Evolutionary conservation across 2,888 invertebrate species (phyloP).

Genomic region (Lithophane ornitopus): DNA sequence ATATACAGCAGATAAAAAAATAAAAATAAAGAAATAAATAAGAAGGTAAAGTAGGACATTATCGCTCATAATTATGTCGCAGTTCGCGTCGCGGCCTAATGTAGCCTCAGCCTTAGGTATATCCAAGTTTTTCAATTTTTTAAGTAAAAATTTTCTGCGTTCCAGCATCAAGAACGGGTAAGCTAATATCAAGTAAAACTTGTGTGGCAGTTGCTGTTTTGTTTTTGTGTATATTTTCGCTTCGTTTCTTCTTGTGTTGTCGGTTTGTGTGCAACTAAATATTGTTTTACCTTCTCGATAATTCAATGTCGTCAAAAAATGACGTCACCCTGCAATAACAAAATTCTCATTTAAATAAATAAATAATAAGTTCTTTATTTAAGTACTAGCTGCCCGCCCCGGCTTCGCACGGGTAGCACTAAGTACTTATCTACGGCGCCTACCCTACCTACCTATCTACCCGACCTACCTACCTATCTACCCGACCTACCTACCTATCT

Average conservation of each 20-base stretch:
- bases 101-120: not conserved
- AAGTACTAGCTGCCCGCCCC: too few species aligned
- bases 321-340: not conserved
- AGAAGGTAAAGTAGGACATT: too few species aligned
- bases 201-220: constrained; percentile 25
- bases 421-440: too few species aligned
- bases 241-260: not conserved
- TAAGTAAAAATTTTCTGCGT: constrained; percentile 29
- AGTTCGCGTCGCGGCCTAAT: too few species aligned
- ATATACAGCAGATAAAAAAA: too few species aligned
- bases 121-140: constrained; percentile 21
- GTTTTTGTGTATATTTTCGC: not conserved
- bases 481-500: too few species aligned
- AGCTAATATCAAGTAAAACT: constrained; percentile 22
- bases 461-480: too few species aligned
- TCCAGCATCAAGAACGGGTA: constrained; percentile 38
- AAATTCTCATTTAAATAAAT: not conserved
- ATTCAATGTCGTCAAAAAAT: not conserved
- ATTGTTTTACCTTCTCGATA: not conserved
- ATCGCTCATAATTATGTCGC: too few species aligned
- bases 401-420: too few species aligned
- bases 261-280: constrained; percentile 23
- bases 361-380: too few species aligned
- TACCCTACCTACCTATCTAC: too few species aligned
- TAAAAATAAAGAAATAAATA: too few species aligned